phyloP scores from a whole-genome alignment of 1,140 invertebrate genomes.

The Lasioglossum baleicum region DNA sequence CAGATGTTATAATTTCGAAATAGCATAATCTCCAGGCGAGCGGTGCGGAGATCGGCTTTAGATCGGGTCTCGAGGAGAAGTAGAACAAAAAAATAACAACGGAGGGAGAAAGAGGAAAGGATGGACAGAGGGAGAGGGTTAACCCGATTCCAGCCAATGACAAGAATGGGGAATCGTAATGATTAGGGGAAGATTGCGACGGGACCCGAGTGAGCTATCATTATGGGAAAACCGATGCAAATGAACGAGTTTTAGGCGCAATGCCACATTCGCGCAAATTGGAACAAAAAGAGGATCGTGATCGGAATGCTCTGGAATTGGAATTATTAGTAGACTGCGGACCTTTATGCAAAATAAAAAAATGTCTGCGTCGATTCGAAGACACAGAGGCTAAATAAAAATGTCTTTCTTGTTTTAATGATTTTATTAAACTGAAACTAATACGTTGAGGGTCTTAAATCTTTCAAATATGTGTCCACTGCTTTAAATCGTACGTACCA shows the following conservation, averaged over 20 bases:
- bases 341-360: too few species aligned
- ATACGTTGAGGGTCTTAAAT: too few species aligned
- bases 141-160: neutral
- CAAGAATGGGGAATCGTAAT: conserved; percentile 2
- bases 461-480: too few species aligned
- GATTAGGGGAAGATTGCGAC: conserved; percentile 4
- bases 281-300: too few species aligned
- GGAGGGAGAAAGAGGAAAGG: neutral
- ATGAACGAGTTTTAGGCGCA: neutral
- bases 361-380: too few species aligned
- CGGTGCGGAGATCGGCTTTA: conserved; percentile 56
- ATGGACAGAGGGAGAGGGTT: neutral
- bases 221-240: neutral
- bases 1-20: conserved; percentile 80
- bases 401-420: too few species aligned
- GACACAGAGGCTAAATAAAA: too few species aligned
- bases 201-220: neutral
- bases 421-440: too few species aligned
- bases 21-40: conserved; percentile 73
- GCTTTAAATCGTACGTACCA: too few species aligned
- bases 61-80: conserved; percentile 33
- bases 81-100: neutral
- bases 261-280: neutral
- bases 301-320: too few species aligned
- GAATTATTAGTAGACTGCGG: too few species aligned